A percentile compares a stretch with the other conserved stretches of the same genome.
These are phyloP conservation scores for Pseudachorutes palmiensis DNA, from an alignment of 1,140 invertebrate genomes.

Conservation along the genomic window DNA sequence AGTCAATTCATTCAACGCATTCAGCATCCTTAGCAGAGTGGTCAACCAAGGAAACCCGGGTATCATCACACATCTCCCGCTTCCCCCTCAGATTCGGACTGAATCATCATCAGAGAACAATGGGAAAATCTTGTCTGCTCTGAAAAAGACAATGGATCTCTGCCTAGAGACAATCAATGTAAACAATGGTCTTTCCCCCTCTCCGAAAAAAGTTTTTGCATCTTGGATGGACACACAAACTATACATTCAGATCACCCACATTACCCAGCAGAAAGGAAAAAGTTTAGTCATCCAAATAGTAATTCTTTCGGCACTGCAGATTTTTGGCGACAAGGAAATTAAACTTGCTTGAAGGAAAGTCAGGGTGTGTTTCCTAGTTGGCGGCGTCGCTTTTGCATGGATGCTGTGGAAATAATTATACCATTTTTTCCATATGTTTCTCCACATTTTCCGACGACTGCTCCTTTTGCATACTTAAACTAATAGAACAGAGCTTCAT, in stretches of 20 bases:
- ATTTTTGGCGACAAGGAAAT: no score
- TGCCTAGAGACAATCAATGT: conserved; percentile 4
- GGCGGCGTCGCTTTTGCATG: no score
- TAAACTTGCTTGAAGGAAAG: no score
- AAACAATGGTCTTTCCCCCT: conserved; percentile 10
- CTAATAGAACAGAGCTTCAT: no score
- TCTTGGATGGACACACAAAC: not conserved
- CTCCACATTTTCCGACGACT: not conserved
- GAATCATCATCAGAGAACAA: no score
- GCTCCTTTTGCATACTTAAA: not conserved
- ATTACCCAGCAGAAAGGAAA: no score
- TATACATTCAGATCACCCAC: no score
- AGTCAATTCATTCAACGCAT: not conserved
- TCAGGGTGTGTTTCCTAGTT: no score
- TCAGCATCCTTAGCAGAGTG: not conserved
- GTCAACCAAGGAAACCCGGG: conserved; percentile 6
- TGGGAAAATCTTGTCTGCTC: not conserved
- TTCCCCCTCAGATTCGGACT: no score
- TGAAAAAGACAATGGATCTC: not conserved
- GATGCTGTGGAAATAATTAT: not conserved
- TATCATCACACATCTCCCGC: not conserved
- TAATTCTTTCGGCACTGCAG: no score
- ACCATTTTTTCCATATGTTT: not conserved
- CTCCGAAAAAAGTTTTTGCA: not conserved
- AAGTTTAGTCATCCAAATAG: no score